Base-by-base conservation (phyloP, 2,888 invertebrate genomes). In the Ferrisia virgata region DNA sequence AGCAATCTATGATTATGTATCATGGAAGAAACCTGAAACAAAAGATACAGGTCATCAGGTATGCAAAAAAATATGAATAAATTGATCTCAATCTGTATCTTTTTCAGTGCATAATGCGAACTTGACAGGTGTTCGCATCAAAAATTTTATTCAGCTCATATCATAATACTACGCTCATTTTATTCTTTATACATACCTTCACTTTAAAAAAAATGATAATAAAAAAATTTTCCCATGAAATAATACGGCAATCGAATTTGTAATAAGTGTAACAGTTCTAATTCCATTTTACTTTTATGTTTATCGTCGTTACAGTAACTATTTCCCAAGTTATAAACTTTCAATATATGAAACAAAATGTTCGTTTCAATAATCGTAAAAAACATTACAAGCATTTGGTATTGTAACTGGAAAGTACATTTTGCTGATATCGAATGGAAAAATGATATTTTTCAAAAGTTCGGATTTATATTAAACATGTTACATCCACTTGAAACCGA, bases 321-420 rank as follows among this genome's bases (percentile, higher is more conserved):
- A 80, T 80, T 80, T 80, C 58, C 80, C 13, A 80, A 80, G 80
- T 80, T 80, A 80, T 80, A 80, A 80, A 80, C 31, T 80, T 80
- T 80, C 47, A 80, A 80, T 79, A 80, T 80, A 47, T n/a, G 80
- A 80, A 80, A 80, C 80, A 80, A 79, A 80, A 80, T 58, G 80
- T 80, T 80, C 80, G 80, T 80, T 80, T 64, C 58, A 80, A 80
- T 80, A 80, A 80, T 80, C 80, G 80, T 80, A 80, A 80, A 80
- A 80, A 80, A 80, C 80, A 80, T 80, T 80, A 80, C 80, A 53
- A 80, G 47, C 80, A 80, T 80, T 80, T 28, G 80, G 80, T 53
- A 47, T 47, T 80, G 43, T 33, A 31, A 53, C 31, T 58, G 43
- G n/a, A 28, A 80, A 80, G 28, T 40, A 80, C 33, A 39, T 80